Evolutionary conservation across 2,113 vertebrate genomes (phyloP).

Genomic region (Morone saxatilis): DNA sequence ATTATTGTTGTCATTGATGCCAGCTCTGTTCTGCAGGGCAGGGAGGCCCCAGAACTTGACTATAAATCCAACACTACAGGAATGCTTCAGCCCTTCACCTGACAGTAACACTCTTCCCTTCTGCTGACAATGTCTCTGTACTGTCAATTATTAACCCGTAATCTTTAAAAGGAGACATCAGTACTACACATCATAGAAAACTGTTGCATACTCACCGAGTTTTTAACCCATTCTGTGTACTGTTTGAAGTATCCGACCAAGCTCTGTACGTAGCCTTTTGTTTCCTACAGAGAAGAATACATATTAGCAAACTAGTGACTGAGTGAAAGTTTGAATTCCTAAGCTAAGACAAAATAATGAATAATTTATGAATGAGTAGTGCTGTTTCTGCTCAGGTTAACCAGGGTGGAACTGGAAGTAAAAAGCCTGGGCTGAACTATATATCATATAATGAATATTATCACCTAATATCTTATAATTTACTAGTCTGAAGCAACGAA

Average conservation of each 20-base stretch:
- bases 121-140: not conserved
- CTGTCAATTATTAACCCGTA: not conserved
- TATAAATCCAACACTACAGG: no score
- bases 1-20: no score
- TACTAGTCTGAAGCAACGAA: not conserved
- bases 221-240: conserved; percentile 91
- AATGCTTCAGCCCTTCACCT: no score
- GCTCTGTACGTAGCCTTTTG: conserved; percentile 83
- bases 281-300: conserved; percentile 84
- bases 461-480: not conserved
- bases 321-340: not conserved
- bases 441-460: no score
- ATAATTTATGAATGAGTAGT: not conserved
- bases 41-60: no score
- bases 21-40: no score
- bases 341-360: no score
- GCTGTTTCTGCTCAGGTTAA: not conserved
- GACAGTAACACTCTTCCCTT: not conserved
- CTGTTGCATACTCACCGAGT: conserved; percentile 87
- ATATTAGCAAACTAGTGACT: not conserved
- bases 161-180: not conserved
- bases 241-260: conserved; percentile 90
- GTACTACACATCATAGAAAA: not conserved
- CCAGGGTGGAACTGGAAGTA: not conserved
- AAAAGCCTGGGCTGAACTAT: not conserved